Base-by-base conservation (phyloP, 2,888 invertebrate genomes). In the Tenthredo distinguenda region DNA sequence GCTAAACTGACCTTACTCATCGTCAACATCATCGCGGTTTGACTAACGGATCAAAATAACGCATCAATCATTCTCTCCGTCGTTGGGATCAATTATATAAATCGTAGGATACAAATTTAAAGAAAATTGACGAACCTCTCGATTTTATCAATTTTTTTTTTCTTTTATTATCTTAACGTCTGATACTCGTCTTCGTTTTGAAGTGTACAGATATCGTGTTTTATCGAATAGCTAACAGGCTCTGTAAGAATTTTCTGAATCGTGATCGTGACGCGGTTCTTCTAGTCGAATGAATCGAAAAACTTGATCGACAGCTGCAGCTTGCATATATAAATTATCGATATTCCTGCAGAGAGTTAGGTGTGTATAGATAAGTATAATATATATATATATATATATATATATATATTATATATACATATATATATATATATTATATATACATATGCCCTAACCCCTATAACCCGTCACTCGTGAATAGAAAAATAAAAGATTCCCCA, bases 401-500 rank as follows among this genome's bases (percentile, higher is more conserved):
- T 58, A 21, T 21, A 58, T n/a, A n/a, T n/a, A n/a, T n/a, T n/a
- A n/a, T n/a, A n/a, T n/a, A n/a, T n/a, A n/a, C n/a, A n/a, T n/a
- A 1, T 58, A 0, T 58, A 1, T 58, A 58, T 21, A 21, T 58
- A n/a, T 0, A 1, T 58, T n/a, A 58, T 21, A 6, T 62, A 21
- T n/a, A 26, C 9, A 62, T 62, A 26, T 26, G 21, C 55, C n/a
- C n/a, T 55, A 55, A n/a, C 55, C 55, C 55, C 55, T 31, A 26
- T 31, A 68, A 26, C 68, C 68, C 74, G 21, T 74, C 74, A 43
- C n/a, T 47, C 5, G 21, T 21, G 74, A 74, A 55, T 43, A 62
- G 62, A 21, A 68, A 37, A 86, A 86, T 76, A 86, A 86, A 86
- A 86, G 84, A 68, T 82, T 86, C 85, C 87, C 87, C 87, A 89